Evolutionary conservation across 2,888 invertebrate genomes (phyloP).

Genomic region (Patella caerulea): DNA sequence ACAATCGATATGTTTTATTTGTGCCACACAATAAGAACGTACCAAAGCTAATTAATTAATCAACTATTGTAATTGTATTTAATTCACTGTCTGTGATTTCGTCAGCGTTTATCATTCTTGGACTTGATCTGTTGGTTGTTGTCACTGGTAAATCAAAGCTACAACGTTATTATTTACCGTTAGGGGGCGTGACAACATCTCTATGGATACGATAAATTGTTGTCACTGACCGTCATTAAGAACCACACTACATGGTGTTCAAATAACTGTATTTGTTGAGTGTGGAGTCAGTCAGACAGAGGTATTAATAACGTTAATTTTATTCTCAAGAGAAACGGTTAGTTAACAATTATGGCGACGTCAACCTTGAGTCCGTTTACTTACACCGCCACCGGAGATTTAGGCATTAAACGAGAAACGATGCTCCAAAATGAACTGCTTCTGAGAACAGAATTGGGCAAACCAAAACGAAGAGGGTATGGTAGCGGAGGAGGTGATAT

Average conservation of each 20-base stretch:
- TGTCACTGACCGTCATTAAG: neutral
- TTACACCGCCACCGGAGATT: conserved; percentile 64
- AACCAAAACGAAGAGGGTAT: conserved; percentile 61
- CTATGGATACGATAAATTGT: neutral
- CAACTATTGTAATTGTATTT: too few relatives aligned
- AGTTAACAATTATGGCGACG: conserved; percentile 18
- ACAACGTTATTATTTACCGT: neutral
- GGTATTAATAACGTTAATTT: too few relatives aligned
- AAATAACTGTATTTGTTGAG: neutral
- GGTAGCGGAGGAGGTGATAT: conserved; percentile 46
- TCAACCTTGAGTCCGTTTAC: conserved; percentile 45
- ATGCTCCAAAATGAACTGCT: conserved; percentile 69
- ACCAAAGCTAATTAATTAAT: too few relatives aligned
- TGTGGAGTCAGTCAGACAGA: neutral
- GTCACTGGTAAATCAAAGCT: too few relatives aligned
- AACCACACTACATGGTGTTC: neutral
- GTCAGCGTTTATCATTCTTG: too few relatives aligned
- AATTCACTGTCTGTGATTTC: too few relatives aligned
- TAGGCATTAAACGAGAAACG: conserved; percentile 64
- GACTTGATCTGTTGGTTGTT: too few relatives aligned
- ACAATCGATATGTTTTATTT: too few relatives aligned
- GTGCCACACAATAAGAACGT: too few relatives aligned
- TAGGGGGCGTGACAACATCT: conserved; percentile 1
- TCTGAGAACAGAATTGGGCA: conserved; percentile 65
- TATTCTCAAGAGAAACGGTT: neutral